Base-by-base conservation (phyloP, 2,888 invertebrate species). In the Melanostoma scalare region DNA sequence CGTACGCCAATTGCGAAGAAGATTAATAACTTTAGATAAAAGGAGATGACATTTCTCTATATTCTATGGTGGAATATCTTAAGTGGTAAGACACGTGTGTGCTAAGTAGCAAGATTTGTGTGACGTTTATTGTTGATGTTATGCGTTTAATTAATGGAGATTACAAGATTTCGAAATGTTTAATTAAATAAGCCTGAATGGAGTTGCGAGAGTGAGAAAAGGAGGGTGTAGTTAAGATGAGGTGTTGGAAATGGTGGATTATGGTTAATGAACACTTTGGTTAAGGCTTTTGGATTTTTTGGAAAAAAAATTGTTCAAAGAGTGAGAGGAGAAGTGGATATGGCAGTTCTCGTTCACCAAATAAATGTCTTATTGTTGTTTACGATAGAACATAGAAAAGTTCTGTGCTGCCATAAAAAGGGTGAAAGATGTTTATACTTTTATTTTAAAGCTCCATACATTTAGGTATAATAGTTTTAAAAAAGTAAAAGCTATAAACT, bases 11-110 rank as follows among this genome's bases (percentile, higher is more conserved):
- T 84, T 84, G 84, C 60, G 50, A 84, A 30, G 44, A 84, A 84
- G 84, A 84, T 84, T 84, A 84, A 84, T 84, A 84, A 84, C 84
- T 75, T 79, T 55, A 84, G 82, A 79, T 84, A 84, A 78, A 65
- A 67, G 68, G 52, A 74, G 71, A 84, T 75, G 79, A 79, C 75
- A 58, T 74, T 84, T 46, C 67, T 67, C 48, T 42, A 53, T 33
- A 6, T 8, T 65, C 9, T 10, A 30, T 36, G 3, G 36, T 35
- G 38, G 53, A 52, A 38, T 38, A 58, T 20, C 20, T 20, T 20
- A 20, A 20, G 20, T 20, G 65, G 58, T 58, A 36, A 35, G 55
- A 46, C 46, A 56, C 78, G 84, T 74, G 84, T 75, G 79, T 75
- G 42, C 44, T 65, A 53, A 58, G 42, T 58, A 65, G 38, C 40